These are phyloP conservation scores for Natrix natrix DNA, from an alignment of 2,797 vertebrate genomes.

Conservation along the genomic window DNA sequence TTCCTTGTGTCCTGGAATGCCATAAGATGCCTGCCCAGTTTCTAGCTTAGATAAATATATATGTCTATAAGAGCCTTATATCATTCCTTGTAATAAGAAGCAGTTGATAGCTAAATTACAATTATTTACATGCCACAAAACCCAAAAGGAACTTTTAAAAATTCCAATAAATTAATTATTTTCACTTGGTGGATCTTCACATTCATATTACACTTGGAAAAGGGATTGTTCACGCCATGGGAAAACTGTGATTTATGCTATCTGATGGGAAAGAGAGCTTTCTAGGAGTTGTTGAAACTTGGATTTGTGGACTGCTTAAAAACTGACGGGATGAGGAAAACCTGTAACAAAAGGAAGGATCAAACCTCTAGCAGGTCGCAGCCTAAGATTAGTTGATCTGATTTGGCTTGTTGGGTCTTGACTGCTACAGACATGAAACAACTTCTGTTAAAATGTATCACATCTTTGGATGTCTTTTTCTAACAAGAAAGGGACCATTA, in stretches of 20 bases:
- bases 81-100: not conserved
- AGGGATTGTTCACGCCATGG: not conserved
- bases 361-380: not conserved
- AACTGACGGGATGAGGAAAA: not conserved
- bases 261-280: not conserved
- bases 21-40: not conserved
- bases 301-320: not conserved
- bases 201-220: not conserved
- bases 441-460: not conserved
- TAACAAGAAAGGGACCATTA: not conserved
- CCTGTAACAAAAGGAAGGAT: not conserved
- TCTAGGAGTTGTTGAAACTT: not conserved
- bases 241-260: not conserved
- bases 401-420: not conserved
- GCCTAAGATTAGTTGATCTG: not conserved
- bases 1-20: not conserved
- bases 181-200: not conserved
- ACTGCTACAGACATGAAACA: not conserved
- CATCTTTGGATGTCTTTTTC: not conserved
- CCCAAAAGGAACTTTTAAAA: not conserved
- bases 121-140: not conserved
- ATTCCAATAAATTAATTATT: not conserved
- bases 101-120: not conserved
- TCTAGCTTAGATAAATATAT: not conserved
- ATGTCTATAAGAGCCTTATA: not conserved